Conservation (phyloP, 2,113 vertebrate species). For the Brachirus orientalis region DNA sequence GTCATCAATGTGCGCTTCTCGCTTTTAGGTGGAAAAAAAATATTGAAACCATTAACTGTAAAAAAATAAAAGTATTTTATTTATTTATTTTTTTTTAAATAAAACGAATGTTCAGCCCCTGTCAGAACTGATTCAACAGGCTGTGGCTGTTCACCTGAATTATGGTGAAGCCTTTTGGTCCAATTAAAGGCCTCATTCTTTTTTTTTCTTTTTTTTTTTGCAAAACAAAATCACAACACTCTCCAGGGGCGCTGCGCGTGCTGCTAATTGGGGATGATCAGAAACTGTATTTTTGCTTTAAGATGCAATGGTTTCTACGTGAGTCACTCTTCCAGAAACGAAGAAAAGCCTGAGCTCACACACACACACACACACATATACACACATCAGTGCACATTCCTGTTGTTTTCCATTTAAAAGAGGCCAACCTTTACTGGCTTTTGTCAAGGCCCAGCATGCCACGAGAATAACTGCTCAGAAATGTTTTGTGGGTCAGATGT, state of each 20-base stretch:
- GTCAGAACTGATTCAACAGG: conserved; percentile 23
- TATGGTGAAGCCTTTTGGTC: conserved; percentile 16
- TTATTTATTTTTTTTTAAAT: no score
- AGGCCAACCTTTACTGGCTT: neutral
- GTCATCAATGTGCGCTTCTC: no score
- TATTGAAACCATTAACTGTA: no score
- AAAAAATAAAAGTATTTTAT: no score
- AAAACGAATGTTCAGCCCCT: neutral
- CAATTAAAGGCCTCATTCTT: conserved; percentile 16
- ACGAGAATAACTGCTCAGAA: neutral
- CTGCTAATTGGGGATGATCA: conserved; percentile 12
- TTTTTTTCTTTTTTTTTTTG: neutral
- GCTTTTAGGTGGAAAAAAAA: no score
- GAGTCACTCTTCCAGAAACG: conserved; percentile 10
- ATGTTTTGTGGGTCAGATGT: neutral
- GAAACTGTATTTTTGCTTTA: neutral
- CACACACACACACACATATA: no score
- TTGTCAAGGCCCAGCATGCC: neutral
- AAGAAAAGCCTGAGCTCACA: neutral
- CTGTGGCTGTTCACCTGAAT: conserved; percentile 17
- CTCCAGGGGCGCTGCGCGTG: conserved; percentile 13
- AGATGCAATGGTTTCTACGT: neutral
- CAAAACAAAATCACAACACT: conserved; percentile 2
- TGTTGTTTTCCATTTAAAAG: neutral
- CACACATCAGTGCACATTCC: neutral